phyloP scores from a whole-genome alignment of 2,888 invertebrate genomes.

The Cheilosia soror region DNA sequence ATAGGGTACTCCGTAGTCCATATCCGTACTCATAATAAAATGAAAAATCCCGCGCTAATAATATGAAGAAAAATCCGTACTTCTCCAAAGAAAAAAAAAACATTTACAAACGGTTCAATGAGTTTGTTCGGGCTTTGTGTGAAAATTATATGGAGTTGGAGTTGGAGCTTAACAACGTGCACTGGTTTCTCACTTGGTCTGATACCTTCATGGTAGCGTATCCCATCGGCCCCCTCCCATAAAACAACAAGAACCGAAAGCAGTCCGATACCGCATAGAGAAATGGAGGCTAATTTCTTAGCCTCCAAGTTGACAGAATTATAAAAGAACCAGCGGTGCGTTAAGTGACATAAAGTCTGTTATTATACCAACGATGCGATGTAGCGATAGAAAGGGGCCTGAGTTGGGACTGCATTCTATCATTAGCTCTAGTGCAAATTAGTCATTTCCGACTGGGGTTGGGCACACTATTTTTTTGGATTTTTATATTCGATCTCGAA shows the following conservation, averaged over 20 bases:
- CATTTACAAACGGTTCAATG: conserved; percentile 50
- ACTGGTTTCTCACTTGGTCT: conserved; percentile 54
- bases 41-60: conserved; percentile 15
- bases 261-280: conserved; percentile 19
- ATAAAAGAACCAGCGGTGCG: conserved; percentile 44
- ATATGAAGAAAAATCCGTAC: conserved; percentile 21
- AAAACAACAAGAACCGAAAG: conserved; percentile 5
- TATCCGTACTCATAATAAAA: conserved; percentile 12
- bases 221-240: conserved; percentile 13
- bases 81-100: not conserved
- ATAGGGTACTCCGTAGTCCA: conserved; percentile 3
- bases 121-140: conserved; percentile 51
- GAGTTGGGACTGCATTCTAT: not conserved
- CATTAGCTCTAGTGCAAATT: conserved; percentile 10
- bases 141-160: conserved; percentile 45
- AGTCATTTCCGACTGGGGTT: conserved; percentile 34
- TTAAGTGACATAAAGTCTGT: conserved; percentile 42
- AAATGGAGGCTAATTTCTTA: conserved; percentile 52
- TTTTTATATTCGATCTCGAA: conserved; percentile 20
- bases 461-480: conserved; percentile 16
- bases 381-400: conserved; percentile 2
- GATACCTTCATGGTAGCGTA: conserved; percentile 29
- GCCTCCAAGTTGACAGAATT: conserved; percentile 57
- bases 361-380: conserved; percentile 5
- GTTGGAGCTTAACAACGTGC: conserved; percentile 11